A percentile compares a stretch with the other conserved stretches of the same genome.
Conservation (phyloP, 2,888 invertebrate species). For the Metopia argyrocephala region DNA sequence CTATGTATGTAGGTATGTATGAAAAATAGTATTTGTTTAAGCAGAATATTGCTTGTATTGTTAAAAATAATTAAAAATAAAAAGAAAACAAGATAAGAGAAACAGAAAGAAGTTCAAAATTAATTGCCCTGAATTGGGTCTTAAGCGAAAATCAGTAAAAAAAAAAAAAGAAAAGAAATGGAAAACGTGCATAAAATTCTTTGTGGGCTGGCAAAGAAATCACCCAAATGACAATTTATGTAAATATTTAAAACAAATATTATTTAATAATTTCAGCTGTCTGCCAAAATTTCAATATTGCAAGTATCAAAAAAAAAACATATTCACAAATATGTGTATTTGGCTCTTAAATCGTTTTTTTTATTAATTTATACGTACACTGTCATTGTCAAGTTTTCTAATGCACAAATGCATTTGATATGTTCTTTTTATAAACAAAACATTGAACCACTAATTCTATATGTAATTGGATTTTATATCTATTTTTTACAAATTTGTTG, state of each 20-base stretch:
- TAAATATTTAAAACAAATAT: conserved; percentile 2
- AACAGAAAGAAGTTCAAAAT: conserved; percentile 32
- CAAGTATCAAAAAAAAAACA: background rate
- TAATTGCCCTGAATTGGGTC: conserved; percentile 26
- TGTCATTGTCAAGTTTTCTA: conserved; percentile 58
- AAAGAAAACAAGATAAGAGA: background rate
- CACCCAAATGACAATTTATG: background rate
- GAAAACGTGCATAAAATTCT: conserved; percentile 53
- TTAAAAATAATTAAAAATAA: background rate
- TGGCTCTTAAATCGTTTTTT: background rate
- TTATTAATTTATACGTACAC: conserved; percentile 23
- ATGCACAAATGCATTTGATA: conserved; percentile 28
- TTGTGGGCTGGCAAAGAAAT: background rate
- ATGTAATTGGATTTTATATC: no score
- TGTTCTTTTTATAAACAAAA: conserved; percentile 30
- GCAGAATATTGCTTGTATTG: background rate
- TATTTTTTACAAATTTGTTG: background rate
- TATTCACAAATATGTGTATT: background rate
- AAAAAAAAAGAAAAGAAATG: conserved; percentile 16
- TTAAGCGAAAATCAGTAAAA: background rate
- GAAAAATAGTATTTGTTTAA: no score
- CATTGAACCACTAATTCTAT: conserved; percentile 1
- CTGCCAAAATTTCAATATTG: no score
- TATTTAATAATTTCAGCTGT: conserved; percentile 36
- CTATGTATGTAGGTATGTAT: no score